Conservation (phyloP, 2,888 invertebrate species). For the Onchidella celtica region DNA sequence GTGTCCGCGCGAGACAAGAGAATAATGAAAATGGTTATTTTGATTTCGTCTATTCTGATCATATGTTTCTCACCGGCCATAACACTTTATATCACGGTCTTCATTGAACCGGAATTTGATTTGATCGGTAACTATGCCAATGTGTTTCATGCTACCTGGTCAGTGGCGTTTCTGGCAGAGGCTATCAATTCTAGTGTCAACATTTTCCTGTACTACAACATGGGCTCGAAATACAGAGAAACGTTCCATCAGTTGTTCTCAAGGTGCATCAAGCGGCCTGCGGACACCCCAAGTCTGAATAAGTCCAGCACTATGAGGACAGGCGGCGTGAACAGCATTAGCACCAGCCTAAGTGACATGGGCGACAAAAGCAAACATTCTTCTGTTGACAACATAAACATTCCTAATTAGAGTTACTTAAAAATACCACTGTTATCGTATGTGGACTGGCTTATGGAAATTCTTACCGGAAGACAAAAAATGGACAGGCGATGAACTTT, state of each 20-base stretch:
- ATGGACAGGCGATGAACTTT: too few species aligned
- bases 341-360: too few species aligned
- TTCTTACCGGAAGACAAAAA: too few species aligned
- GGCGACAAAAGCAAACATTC: too few species aligned
- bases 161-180: neutral
- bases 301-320: too few species aligned
- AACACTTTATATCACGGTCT: neutral
- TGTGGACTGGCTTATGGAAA: too few species aligned
- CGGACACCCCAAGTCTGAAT: too few species aligned
- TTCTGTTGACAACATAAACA: too few species aligned
- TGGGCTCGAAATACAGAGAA: neutral
- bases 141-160: neutral
- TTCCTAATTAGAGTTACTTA: too few species aligned
- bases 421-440: too few species aligned
- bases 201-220: neutral
- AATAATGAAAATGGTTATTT: neutral
- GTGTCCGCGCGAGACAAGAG: neutral
- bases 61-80: constrained; percentile 2
- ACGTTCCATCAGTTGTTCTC: neutral
- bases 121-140: neutral
- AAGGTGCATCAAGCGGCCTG: too few species aligned
- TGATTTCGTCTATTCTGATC: constrained; percentile 1
- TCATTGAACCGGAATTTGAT: neutral
- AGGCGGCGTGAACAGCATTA: too few species aligned
- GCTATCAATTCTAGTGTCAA: neutral